phyloP scores from a whole-genome alignment of 2,113 vertebrate species.

The Delphinus delphis region DNA sequence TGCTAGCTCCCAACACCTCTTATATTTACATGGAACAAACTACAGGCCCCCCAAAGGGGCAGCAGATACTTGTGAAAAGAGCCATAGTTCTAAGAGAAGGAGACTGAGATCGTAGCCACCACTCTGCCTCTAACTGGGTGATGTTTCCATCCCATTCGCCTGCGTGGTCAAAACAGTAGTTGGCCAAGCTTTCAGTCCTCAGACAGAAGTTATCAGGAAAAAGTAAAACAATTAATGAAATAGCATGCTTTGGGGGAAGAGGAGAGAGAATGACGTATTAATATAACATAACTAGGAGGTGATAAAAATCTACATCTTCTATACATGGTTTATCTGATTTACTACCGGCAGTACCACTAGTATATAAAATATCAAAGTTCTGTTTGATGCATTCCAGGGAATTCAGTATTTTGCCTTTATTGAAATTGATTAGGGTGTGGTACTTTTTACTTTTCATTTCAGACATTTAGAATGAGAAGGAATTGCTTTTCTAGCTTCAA shows the following conservation, averaged over 20 bases:
- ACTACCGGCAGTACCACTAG: rapidly evolving
- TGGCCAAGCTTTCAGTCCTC: neutral
- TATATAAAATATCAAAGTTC: neutral
- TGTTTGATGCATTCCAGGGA: neutral
- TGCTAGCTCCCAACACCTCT: rapidly evolving
- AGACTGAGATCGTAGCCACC: neutral
- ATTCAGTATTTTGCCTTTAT: neutral
- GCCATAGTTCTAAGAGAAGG: neutral
- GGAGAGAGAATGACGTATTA: neutral
- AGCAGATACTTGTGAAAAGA: neutral
- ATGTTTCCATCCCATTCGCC: neutral
- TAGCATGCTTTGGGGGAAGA: neutral
- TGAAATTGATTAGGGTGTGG: neutral
- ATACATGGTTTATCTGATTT: neutral
- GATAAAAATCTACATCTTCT: neutral
- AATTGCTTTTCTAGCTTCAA: neutral
- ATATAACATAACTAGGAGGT: neutral
- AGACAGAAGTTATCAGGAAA: neutral
- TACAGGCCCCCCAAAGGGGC: neutral
- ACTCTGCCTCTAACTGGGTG: neutral
- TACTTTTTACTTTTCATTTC: neutral
- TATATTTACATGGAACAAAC: neutral
- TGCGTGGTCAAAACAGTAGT: neutral
- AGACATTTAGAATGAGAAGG: neutral
- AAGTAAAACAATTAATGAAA: neutral